Evolutionary conservation across 2,888 invertebrate species (phyloP).

Genomic region (Craniophora ligustri): DNA sequence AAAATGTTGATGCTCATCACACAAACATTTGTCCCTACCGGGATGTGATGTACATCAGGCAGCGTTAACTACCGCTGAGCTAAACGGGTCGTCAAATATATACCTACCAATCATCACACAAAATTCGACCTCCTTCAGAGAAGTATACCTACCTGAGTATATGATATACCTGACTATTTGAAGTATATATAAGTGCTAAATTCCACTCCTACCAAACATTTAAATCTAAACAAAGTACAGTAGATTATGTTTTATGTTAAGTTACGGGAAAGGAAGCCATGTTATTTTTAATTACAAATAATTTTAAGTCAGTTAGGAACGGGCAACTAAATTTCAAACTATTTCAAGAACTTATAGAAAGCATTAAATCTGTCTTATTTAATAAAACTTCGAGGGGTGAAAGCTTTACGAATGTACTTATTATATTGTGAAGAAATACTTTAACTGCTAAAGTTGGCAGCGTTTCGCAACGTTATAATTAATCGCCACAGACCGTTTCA

Average conservation of each 20-base stretch:
- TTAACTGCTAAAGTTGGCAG: slow-evolving; percentile 63
- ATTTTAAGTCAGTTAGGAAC: slow-evolving; percentile 17
- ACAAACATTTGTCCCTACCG: no score
- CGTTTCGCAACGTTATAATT: slow-evolving; percentile 75
- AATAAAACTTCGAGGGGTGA: slow-evolving; percentile 61
- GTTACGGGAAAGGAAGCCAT: slow-evolving; percentile 1
- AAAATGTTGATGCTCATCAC: no score
- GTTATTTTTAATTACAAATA: slow-evolving; percentile 15
- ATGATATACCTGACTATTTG: no score
- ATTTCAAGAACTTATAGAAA: slow-evolving; percentile 49
- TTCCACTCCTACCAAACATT: no score
- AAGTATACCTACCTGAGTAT: no score
- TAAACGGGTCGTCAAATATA: no score
- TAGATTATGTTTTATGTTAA: neutral
- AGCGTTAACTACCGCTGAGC: no score
- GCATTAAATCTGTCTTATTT: slow-evolving; percentile 59
- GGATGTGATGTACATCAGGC: no score
- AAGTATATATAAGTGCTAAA: no score
- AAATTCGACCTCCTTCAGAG: no score
- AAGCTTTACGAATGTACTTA: slow-evolving; percentile 67
- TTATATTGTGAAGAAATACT: slow-evolving; percentile 47
- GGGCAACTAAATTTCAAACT: slow-evolving; percentile 38
- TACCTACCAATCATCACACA: no score
- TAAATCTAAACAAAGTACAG: no score
- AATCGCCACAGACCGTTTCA: slow-evolving; percentile 75